Evolutionary conservation across 2,113 vertebrate species (phyloP).

Genomic region (Diglossa brunneiventris): DNA sequence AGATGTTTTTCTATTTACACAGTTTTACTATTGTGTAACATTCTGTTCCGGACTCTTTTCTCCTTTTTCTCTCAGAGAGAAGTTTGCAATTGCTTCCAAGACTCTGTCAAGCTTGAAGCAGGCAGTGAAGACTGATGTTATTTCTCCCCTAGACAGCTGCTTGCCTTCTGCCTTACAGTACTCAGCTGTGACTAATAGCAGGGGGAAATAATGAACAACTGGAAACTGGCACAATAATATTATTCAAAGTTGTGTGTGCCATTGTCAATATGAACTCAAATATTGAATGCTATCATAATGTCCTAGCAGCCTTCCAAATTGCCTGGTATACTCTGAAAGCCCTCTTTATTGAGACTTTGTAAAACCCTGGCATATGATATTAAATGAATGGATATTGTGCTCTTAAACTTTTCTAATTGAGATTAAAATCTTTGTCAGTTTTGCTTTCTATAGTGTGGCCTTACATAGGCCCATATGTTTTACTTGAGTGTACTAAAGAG

Average conservation of each 20-base stretch:
- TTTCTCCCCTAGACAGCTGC: background rate
- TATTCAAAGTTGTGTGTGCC: background rate
- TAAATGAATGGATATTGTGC: background rate
- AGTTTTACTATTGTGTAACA: background rate
- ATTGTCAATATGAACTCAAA: background rate
- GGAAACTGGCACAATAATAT: background rate
- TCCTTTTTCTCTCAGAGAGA: background rate
- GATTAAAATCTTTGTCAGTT: conserved; percentile 14
- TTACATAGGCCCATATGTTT: background rate
- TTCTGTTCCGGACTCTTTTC: background rate
- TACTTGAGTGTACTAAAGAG: background rate
- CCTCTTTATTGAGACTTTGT: background rate
- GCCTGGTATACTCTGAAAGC: background rate
- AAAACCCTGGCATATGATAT: background rate
- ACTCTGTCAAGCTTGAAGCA: background rate
- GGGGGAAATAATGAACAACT: background rate
- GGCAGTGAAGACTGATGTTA: background rate
- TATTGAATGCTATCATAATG: background rate
- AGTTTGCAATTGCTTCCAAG: background rate
- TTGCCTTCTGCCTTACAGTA: background rate
- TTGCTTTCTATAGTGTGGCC: background rate
- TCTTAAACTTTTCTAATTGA: background rate
- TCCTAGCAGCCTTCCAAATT: background rate
- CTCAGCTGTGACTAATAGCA: background rate
- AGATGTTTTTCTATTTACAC: background rate